These are phyloP conservation scores for Tolmerus cingulatus DNA, from an alignment of 2,888 invertebrate species.

Conservation along the genomic window DNA sequence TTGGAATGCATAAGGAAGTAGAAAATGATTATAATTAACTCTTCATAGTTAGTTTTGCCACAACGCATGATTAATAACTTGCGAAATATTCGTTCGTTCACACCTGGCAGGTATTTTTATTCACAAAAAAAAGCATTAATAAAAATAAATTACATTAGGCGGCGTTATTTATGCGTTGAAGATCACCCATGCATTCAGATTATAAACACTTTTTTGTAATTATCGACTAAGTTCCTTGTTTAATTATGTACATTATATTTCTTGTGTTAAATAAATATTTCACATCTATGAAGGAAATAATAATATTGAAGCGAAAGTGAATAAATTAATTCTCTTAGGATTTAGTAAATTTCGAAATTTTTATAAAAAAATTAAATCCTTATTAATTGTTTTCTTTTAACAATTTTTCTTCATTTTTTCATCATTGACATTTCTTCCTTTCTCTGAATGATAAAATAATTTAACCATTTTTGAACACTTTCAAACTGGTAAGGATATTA, in stretches of 20 bases:
- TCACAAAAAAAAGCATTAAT: background rate
- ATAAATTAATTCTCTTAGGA: too few species aligned
- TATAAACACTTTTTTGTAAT: background rate
- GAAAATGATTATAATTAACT: background rate
- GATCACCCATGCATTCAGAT: background rate
- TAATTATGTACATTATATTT: background rate
- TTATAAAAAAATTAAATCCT: too few species aligned
- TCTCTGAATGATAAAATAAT: too few species aligned
- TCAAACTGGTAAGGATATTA: too few species aligned
- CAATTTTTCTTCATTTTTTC: too few species aligned
- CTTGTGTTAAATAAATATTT: background rate
- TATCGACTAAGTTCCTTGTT: background rate
- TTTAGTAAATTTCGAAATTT: too few species aligned
- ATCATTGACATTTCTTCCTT: too few species aligned
- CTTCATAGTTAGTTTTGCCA: background rate
- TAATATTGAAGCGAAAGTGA: too few species aligned
- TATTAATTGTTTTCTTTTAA: too few species aligned
- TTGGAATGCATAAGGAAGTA: background rate
- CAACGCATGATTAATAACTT: background rate
- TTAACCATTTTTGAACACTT: too few species aligned
- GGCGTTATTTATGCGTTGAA: background rate
- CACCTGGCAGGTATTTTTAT: background rate
- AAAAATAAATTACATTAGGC: background rate
- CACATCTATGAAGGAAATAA: too few species aligned
- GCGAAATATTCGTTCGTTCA: background rate